Conservation (phyloP, 1,140 invertebrate species). For the Bombus consobrinus region DNA sequence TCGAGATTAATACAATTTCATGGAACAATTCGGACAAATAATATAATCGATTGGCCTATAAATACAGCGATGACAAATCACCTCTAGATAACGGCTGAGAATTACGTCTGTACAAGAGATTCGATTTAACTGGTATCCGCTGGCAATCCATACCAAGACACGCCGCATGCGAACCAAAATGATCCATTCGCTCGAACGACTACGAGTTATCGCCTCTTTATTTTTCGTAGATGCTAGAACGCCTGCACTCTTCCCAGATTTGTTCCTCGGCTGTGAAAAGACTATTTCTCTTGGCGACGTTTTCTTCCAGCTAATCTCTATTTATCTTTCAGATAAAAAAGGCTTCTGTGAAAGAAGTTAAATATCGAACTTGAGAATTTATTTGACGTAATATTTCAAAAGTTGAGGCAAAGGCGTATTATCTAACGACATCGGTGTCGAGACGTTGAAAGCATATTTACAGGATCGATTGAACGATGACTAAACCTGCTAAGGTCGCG, state of each 20-base stretch:
- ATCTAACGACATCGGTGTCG: neutral
- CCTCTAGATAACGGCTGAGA: neutral
- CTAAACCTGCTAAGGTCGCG: neutral
- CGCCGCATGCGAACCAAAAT: neutral
- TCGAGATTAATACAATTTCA: neutral
- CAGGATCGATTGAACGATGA: no score
- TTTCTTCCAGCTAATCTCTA: neutral
- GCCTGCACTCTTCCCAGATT: neutral
- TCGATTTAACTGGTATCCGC: neutral
- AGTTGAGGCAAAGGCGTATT: neutral
- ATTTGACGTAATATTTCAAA: neutral
- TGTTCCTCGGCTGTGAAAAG: neutral
- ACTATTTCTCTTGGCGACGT: neutral
- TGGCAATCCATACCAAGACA: neutral
- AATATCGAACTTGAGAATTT: neutral
- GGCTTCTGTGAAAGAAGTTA: neutral
- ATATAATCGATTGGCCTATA: neutral
- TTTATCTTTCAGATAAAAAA: neutral
- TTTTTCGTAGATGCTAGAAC: neutral
- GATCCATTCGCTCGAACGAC: neutral
- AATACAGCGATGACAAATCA: slow-evolving; percentile 15
- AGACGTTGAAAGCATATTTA: neutral
- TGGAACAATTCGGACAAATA: neutral
- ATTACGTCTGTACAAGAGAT: neutral
- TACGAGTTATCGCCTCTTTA: neutral